Percentiles rank a stretch among this genome's conserved stretches.
These are phyloP conservation scores for Piprites chloris DNA, from an alignment of 2,113 vertebrate genomes.

Conservation along the genomic window DNA sequence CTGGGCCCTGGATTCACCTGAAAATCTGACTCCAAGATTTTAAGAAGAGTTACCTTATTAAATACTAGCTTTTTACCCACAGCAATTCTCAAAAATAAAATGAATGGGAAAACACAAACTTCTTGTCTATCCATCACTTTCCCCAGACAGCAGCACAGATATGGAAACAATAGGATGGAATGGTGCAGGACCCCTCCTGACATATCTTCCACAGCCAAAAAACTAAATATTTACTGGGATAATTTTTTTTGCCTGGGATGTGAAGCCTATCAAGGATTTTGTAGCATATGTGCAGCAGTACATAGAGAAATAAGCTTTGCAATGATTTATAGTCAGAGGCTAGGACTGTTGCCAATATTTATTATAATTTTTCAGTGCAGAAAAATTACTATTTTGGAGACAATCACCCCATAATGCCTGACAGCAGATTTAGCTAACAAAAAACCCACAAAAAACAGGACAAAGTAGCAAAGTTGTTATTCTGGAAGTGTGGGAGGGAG, in stretches of 20 bases:
- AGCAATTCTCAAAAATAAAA: neutral
- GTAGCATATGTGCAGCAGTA: neutral
- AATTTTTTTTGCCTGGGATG: neutral
- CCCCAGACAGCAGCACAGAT: neutral
- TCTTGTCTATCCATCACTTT: neutral
- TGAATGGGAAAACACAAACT: neutral
- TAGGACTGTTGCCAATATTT: neutral
- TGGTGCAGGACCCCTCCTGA: neutral
- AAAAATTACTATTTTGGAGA: neutral
- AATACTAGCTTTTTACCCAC: neutral
- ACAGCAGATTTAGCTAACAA: conserved; percentile 1
- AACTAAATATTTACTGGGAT: neutral
- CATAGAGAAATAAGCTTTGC: neutral
- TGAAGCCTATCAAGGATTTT: neutral
- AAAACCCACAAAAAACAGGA: neutral
- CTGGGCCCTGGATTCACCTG: rapidly evolving
- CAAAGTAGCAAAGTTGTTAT: neutral
- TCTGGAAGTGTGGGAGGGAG: conserved; percentile 23
- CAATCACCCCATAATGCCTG: neutral
- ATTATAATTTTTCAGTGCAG: neutral
- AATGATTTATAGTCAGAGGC: neutral
- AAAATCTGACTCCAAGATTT: neutral
- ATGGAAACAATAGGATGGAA: neutral
- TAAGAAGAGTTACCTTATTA: neutral
- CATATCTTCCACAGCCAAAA: neutral